Percentiles rank a stretch among this genome's conserved stretches.
Evolutionary conservation across 2,888 invertebrate genomes (phyloP).

Genomic region (Himalopsyche kuldschensis): DNA sequence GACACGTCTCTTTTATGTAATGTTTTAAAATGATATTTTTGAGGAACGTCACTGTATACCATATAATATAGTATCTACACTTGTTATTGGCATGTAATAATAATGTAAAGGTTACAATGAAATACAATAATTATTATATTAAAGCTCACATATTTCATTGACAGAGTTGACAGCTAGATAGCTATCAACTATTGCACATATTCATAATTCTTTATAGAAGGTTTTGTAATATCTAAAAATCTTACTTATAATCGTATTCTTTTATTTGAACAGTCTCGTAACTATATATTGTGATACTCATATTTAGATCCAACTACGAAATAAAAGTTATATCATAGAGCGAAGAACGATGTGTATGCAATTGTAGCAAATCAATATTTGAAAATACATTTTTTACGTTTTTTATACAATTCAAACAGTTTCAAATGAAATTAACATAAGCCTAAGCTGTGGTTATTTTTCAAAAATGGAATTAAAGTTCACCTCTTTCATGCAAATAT

Average conservation of each 20-base stretch:
- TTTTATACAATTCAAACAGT: too few relatives aligned
- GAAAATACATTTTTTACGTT: too few relatives aligned
- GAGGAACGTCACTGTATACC: not conserved
- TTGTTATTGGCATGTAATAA: not conserved
- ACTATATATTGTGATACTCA: not conserved
- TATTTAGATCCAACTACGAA: too few relatives aligned
- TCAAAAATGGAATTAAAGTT: too few relatives aligned
- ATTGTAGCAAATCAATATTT: too few relatives aligned
- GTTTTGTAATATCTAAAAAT: not conserved
- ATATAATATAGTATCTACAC: not conserved
- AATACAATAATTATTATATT: not conserved
- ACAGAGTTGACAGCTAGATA: not conserved
- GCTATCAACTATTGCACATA: not conserved
- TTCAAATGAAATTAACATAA: too few relatives aligned
- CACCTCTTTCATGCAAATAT: too few relatives aligned
- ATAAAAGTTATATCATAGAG: too few relatives aligned
- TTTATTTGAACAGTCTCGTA: not conserved
- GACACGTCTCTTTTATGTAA: too few relatives aligned
- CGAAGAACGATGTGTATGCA: too few relatives aligned
- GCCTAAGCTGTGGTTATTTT: too few relatives aligned
- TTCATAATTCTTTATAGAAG: not conserved
- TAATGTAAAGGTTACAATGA: not conserved
- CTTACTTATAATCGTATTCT: not conserved
- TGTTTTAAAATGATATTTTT: too few relatives aligned
- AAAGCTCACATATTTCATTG: not conserved